Evolutionary conservation across 2,113 vertebrate genomes (phyloP).

Genomic region (Jaculus jaculus): DNA sequence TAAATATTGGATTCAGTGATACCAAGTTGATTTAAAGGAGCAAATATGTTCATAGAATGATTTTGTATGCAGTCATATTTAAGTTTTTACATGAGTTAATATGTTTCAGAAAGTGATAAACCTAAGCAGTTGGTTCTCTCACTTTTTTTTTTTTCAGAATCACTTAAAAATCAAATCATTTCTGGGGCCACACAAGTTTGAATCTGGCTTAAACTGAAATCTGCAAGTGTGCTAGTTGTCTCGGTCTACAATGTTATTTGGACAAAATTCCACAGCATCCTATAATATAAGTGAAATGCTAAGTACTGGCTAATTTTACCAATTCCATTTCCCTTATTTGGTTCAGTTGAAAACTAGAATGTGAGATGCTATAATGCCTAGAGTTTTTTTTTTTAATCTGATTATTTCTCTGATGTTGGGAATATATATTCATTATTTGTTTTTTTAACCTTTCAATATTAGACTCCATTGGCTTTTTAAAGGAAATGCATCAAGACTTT

Average conservation of each 20-base stretch:
- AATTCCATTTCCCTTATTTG: background rate
- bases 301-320: background rate
- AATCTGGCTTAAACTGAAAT: background rate
- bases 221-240: background rate
- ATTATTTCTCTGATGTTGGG: background rate
- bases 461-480: background rate
- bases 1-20: background rate
- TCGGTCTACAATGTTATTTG: background rate
- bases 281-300: background rate
- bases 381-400: background rate
- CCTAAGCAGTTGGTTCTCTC: background rate
- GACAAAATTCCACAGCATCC: background rate
- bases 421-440: background rate
- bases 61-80: background rate
- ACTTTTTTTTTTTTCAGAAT: background rate
- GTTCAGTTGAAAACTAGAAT: background rate
- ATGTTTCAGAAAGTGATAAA: background rate
- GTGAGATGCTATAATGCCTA: background rate
- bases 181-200: accelerated
- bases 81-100: background rate
- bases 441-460: background rate
- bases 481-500: background rate
- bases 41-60: background rate
- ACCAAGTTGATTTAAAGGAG: background rate
- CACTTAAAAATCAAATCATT: background rate